Conservation (phyloP, 2,888 invertebrate species). For the Pemphredon lugubris region DNA sequence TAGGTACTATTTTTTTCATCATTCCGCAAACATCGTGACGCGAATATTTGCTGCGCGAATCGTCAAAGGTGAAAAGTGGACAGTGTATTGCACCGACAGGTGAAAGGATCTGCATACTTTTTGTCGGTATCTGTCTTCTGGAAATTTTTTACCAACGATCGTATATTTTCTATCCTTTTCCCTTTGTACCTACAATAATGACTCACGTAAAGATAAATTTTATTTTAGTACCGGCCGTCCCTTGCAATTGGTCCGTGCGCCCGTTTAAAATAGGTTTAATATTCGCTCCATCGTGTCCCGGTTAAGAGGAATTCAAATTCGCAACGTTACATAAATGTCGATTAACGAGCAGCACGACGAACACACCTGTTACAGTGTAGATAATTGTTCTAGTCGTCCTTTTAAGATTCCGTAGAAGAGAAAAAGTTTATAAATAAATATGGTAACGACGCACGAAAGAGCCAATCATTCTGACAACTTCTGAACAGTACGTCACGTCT, state of each 20-base stretch:
- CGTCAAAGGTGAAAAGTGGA: conserved; percentile 62
- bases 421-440: neutral
- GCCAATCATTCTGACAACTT: neutral
- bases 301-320: too few species aligned
- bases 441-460: neutral
- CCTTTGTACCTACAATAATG: neutral
- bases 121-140: neutral
- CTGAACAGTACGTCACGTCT: neutral
- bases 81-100: conserved; percentile 43
- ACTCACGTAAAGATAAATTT: neutral
- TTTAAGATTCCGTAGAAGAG: neutral
- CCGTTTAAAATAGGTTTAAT: too few species aligned
- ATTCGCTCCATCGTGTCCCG: too few species aligned
- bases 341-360: neutral
- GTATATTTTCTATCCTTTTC: neutral
- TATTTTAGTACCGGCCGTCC: neutral
- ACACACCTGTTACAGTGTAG: neutral
- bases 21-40: conserved; percentile 7
- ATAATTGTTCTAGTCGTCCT: neutral
- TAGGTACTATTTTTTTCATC: conserved; percentile 8
- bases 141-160: neutral
- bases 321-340: neutral
- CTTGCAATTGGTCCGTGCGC: too few species aligned
- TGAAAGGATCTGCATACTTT: conserved; percentile 57
- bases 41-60: conserved; percentile 54